Conservation (phyloP, 2,113 vertebrate genomes). For the Hippocampus abdominalis region DNA sequence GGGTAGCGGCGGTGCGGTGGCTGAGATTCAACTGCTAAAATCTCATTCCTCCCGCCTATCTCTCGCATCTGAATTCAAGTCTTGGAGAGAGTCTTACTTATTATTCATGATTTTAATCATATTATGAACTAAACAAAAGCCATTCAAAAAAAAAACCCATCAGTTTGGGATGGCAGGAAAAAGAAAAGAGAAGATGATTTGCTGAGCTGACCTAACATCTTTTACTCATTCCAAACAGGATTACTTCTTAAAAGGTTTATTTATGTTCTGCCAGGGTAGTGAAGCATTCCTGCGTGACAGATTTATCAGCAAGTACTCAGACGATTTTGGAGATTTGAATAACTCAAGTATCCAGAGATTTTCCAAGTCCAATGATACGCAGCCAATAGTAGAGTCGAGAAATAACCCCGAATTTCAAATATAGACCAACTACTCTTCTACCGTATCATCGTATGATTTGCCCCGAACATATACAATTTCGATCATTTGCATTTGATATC, state of each 20-base stretch:
- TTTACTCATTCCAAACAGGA: slow-evolving; percentile 33
- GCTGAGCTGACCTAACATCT: background rate
- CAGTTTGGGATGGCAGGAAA: background rate
- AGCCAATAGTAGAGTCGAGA: background rate
- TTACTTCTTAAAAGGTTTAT: slow-evolving; percentile 42
- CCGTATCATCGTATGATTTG: too few species aligned
- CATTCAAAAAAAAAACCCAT: background rate
- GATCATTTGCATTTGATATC: too few species aligned
- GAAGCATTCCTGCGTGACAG: slow-evolving; percentile 56
- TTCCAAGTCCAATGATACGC: background rate
- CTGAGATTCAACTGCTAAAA: too few species aligned
- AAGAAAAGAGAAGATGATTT: background rate
- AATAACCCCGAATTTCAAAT: background rate
- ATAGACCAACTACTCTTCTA: background rate
- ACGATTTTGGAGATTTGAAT: slow-evolving; percentile 44
- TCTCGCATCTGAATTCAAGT: background rate
- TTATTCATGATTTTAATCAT: too few species aligned
- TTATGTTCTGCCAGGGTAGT: slow-evolving; percentile 45
- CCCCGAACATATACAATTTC: too few species aligned
- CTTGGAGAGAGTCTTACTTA: background rate
- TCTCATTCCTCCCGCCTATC: too few species aligned
- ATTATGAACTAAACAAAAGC: background rate
- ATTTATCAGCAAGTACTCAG: slow-evolving; percentile 56
- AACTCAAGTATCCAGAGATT: slow-evolving; percentile 27
- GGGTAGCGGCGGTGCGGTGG: too few species aligned